These are phyloP conservation scores for Monarcha castaneiventris DNA, from an alignment of 2,113 vertebrate species.

Conservation along the genomic window DNA sequence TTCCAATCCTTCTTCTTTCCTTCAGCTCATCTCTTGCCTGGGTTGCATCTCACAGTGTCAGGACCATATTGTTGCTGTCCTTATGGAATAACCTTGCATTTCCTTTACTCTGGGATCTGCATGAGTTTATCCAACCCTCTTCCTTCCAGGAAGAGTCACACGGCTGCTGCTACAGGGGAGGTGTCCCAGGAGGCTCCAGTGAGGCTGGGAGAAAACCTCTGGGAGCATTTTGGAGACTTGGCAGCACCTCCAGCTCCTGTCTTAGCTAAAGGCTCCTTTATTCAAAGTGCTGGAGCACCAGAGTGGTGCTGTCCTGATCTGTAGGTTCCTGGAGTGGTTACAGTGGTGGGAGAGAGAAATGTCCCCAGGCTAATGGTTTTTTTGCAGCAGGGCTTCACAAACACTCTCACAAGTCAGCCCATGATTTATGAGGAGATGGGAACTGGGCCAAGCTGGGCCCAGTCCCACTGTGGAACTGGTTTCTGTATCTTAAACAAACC, in stretches of 20 bases:
- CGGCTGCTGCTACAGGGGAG: neutral
- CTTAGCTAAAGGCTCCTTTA: neutral
- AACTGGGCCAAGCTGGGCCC: neutral
- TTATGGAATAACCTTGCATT: neutral
- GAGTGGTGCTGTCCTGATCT: neutral
- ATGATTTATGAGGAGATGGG: neutral
- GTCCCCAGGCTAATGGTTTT: neutral
- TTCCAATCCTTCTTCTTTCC: neutral
- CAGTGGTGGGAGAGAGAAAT: neutral
- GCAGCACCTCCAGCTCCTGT: neutral
- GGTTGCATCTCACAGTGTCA: neutral
- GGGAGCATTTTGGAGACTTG: neutral
- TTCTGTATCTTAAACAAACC: slow-evolving; percentile 35
- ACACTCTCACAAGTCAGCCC: neutral
- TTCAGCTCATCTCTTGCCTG: neutral
- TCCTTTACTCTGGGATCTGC: neutral
- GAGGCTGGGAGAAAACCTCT: neutral
- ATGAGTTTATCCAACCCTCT: neutral
- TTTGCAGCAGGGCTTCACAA: neutral
- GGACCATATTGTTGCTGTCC: neutral
- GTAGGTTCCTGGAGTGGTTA: fast-evolving
- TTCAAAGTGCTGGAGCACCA: neutral
- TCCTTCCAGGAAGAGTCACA: neutral
- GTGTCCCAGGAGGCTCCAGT: neutral
- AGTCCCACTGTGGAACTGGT: neutral